These are phyloP conservation scores for Thereva nobilitata DNA, from an alignment of 2,888 invertebrate species.

Conservation along the genomic window DNA sequence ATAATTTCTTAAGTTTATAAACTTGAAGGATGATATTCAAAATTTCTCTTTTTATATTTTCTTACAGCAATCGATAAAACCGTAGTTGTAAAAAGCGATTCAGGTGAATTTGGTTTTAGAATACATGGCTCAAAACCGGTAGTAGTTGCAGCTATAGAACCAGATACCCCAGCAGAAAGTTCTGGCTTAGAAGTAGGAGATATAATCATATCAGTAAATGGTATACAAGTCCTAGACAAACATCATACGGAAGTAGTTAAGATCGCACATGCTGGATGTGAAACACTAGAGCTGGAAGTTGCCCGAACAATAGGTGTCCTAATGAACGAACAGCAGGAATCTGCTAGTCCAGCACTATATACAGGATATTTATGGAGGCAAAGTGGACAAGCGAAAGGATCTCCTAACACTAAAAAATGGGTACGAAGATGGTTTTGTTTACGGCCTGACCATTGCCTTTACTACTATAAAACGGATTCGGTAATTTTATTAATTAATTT, in stretches of 20 bases:
- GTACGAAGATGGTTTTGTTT: conserved; percentile 89
- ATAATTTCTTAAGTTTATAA: no score
- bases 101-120: conserved; percentile 91
- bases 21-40: no score
- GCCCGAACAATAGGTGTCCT: conserved; percentile 84
- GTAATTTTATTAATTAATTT: conserved; percentile 59
- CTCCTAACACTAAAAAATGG: conserved; percentile 69
- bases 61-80: conserved; percentile 82
- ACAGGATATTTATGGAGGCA: conserved; percentile 80
- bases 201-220: conserved; percentile 90
- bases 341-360: conserved; percentile 66
- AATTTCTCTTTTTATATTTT: not conserved
- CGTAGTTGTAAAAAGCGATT: conserved; percentile 78
- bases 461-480: conserved; percentile 90
- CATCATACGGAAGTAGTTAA: conserved; percentile 92
- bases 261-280: conserved; percentile 86
- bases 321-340: conserved; percentile 67
- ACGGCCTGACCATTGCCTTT: conserved; percentile 89
- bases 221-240: conserved; percentile 86
- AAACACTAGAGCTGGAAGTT: conserved; percentile 84
- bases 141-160: conserved; percentile 94
- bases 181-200: conserved; percentile 93
- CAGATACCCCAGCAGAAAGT: conserved; percentile 89
- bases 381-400: conserved; percentile 64
- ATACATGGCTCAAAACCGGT: conserved; percentile 95